A percentile compares a stretch with the other conserved stretches of the same genome.
phyloP scores from a whole-genome alignment of 2,797 vertebrate species.

The Clamator glandarius region DNA sequence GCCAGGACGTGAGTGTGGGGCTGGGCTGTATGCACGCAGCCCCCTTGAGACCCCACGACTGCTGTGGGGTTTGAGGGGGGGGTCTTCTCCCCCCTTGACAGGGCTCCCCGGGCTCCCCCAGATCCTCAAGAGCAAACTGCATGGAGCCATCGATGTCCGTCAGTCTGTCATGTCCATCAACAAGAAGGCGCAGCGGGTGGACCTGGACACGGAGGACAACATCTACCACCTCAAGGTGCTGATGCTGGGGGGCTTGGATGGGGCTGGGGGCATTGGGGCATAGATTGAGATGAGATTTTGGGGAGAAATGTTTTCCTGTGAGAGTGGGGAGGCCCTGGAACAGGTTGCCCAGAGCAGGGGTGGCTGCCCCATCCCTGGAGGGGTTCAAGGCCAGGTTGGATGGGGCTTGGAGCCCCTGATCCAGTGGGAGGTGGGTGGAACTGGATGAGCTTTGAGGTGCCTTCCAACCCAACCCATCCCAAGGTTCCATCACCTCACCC shows the following conservation, averaged over 20 bases:
- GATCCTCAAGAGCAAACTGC: slow-evolving; percentile 89
- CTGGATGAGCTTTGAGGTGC: too few species aligned
- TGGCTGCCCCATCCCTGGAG: too few species aligned
- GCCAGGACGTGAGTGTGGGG: slow-evolving; percentile 87
- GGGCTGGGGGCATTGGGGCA: neutral
- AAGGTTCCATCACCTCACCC: neutral
- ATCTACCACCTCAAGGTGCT: slow-evolving; percentile 93
- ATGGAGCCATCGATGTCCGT: slow-evolving; percentile 89
- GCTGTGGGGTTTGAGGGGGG: too few species aligned
- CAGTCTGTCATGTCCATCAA: slow-evolving; percentile 92
- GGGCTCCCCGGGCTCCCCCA: neutral
- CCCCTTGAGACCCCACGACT: too few species aligned
- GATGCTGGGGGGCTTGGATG: fast-evolving
- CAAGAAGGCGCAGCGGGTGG: slow-evolving; percentile 89
- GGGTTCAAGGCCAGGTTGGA: too few species aligned
- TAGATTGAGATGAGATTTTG: too few species aligned
- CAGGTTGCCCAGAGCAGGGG: too few species aligned
- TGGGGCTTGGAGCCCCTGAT: too few species aligned
- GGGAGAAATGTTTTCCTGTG: too few species aligned
- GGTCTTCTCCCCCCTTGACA: neutral
- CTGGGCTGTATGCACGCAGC: fast-evolving
- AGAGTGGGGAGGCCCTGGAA: too few species aligned
- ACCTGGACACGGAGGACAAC: slow-evolving; percentile 91
- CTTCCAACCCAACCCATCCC: neutral
- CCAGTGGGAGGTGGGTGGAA: too few species aligned